Base-by-base conservation (phyloP, 2,888 invertebrate species). In the Tetranychus piercei region DNA sequence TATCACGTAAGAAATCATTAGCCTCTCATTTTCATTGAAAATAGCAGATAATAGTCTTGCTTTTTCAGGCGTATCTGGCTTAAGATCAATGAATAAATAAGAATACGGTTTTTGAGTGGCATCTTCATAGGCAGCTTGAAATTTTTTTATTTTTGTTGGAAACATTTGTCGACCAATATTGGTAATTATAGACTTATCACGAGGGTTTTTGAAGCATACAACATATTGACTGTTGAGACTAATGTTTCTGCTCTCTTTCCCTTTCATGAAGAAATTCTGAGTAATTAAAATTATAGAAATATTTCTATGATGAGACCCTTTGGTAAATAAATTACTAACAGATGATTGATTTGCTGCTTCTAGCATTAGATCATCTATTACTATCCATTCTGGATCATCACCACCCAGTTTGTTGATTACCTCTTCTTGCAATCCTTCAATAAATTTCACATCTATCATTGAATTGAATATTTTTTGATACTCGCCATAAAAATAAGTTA, bases 21-120 rank as follows among this genome's bases (percentile, higher is more conserved):
- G 45, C 4, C 3, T 3, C 1, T n/a, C 77, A 71, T 67, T 3
- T 5, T 67, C 67, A 67, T 22, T 22, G 22, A 67, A 67, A 67
- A 67, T 67, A 67, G 1, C 4, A 1, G 20, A 34, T 11, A 77
- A 71, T 9, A 77, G 74, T 6, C 78, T 23, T 23, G 74, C 75
- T 18, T 75, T 67, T 22, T 78, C 78, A 1, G 74, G 23, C 5
- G 78, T 78, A 5, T 74, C 67, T 22, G 77, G 77, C 45, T 77
- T 77, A 34, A 78, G 73, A 73, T 79, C 77, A 8, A 78, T 66
- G 3, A 78, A 71, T 66, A 79, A 70, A 77, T 79, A 79, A 9
- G 76, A 76, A 73, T 78, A 77, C 4, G 78, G 78, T 4, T 65
- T 66, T 0, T 23, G 23, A 0, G 77, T 77, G 0, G 77, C 76